Evolutionary conservation across 2,888 invertebrate genomes (phyloP), one percentile per base, ranked within the genome.

Genomic region (Drosophila suboccidentalis): DNA sequence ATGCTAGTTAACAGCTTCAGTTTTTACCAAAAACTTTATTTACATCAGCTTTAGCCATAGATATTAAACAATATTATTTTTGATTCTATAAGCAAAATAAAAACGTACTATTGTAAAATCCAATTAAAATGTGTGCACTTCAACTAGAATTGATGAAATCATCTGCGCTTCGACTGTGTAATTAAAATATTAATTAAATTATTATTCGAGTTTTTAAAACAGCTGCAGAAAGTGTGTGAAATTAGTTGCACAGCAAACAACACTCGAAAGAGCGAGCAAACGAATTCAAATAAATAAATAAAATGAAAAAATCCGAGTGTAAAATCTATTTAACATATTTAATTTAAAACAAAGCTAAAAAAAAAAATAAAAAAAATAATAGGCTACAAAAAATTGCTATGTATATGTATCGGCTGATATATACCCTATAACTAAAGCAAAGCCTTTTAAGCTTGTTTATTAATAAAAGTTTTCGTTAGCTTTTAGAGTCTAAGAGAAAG

Each of bases 161-260:
- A 63, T 67, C 50, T 60, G 47, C 44, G 58, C 32, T 41, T 46
- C 34, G 49, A 63, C 66, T 57, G 71, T 53, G 76, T 84, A 80
- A 84, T 89, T 89, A 87, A 76, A 80, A 78, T 87, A 71, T 70
- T 83, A 84, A 87, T 84, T 86, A 83, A 83, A 84, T 78, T 83
- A 88, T 88, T 80, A 82, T 84, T 86, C 78, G 71, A 75, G 62
- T 58, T 57, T 74, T 64, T n/a, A 36, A 68, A 76, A 58, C 75
- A 78, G 64, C 50, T 73, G 44, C 78, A 72, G 63, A 44, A 66
- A 75, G 60, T 67, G 67, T 64, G 55, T 61, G 59, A 60, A 87
- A 66, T 82, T 78, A 84, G 86, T 78, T 80, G 89, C 64, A 49
- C 66, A 44, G 46, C 36, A 60, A 46, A 50, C 36, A 77, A 49